phyloP scores from a whole-genome alignment of 2,888 invertebrate species.

The Dinocampus coccinellae region DNA sequence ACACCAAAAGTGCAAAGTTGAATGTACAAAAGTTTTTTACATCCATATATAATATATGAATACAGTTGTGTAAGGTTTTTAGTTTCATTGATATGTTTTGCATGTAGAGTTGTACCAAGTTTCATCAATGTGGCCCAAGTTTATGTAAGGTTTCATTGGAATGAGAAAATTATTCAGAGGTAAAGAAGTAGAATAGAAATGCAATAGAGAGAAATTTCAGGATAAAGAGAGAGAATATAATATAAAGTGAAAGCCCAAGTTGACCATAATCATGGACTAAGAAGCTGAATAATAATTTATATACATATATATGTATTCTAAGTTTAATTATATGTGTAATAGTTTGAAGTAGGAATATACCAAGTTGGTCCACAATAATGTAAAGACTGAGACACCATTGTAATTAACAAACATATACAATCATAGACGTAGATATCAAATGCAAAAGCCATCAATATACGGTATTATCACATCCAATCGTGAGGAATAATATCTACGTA shows the following conservation, averaged over 20 bases:
- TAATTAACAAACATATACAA: neutral
- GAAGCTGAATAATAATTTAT: neutral
- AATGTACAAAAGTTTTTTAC: neutral
- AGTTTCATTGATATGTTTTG: neutral
- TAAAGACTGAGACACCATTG: neutral
- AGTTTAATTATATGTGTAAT: neutral
- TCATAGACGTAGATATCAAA: neutral
- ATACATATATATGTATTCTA: neutral
- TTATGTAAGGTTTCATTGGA: neutral
- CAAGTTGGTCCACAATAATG: neutral
- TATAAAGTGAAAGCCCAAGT: neutral
- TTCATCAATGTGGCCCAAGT: neutral
- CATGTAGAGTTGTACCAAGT: neutral
- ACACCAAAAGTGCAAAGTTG: neutral
- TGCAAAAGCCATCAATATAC: neutral
- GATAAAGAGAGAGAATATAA: neutral
- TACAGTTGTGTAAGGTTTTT: neutral
- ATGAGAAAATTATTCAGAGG: neutral
- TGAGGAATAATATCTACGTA: neutral
- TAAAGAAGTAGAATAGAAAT: neutral
- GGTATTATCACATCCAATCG: constrained; percentile 13
- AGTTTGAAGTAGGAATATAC: neutral
- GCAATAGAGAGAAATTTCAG: no score
- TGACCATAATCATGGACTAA: neutral
- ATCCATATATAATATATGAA: neutral